Evolutionary conservation across 2,113 vertebrate genomes (phyloP).

Genomic region (Notarius quadriscutis): DNA sequence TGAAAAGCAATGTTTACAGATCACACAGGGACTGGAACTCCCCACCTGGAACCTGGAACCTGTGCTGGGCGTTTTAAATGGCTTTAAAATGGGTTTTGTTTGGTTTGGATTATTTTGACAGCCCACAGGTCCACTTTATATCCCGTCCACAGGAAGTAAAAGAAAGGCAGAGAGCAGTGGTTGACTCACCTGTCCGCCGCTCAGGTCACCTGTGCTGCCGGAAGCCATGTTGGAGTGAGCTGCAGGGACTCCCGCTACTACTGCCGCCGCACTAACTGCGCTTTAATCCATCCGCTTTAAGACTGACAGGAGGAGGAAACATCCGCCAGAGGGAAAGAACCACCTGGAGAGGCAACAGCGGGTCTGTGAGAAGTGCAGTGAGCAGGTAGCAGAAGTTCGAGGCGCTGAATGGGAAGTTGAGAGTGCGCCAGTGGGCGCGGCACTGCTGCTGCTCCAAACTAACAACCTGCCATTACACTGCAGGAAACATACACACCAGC

Average conservation of each 20-base stretch:
- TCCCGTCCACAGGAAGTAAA: not conserved
- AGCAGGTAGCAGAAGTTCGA: slow-evolving; percentile 15
- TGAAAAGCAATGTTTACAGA: not conserved
- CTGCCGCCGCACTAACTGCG: not conserved
- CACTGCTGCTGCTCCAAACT: not conserved
- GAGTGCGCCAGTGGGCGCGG: not conserved
- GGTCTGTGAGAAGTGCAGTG: not conserved
- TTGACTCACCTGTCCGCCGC: slow-evolving; percentile 50
- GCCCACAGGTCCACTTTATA: not conserved
- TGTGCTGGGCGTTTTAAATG: not conserved
- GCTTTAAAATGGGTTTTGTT: not conserved
- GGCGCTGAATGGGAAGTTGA: not conserved
- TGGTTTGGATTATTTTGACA: not conserved
- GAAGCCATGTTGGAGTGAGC: slow-evolving; percentile 56
- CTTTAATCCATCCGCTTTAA: slow-evolving; percentile 37
- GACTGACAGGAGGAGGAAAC: not conserved
- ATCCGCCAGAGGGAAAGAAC: not conserved
- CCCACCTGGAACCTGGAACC: not conserved
- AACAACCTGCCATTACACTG: not conserved
- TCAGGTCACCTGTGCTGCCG: slow-evolving; percentile 51
- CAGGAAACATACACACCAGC: not conserved
- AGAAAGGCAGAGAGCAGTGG: not conserved
- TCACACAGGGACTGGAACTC: too few relatives aligned
- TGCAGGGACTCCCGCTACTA: slow-evolving; percentile 23
- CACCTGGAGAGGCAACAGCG: not conserved